A percentile compares a stretch with the other conserved stretches of the same genome.
Conservation (phyloP, 1,140 invertebrate genomes). For the Drosophila mayri region DNA sequence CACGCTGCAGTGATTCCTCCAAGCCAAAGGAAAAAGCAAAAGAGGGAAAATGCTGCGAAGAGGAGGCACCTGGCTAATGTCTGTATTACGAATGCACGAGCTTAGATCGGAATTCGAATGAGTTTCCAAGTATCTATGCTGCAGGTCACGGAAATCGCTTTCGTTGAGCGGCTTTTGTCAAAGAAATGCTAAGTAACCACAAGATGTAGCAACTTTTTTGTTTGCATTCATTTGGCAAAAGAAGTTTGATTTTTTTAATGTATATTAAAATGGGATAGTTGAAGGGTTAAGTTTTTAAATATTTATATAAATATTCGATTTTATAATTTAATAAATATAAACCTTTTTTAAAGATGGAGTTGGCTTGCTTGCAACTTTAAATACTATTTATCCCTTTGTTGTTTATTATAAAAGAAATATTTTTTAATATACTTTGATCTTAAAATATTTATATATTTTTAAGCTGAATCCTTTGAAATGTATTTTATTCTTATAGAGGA, state of each 20-base stretch:
- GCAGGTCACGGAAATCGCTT: slow-evolving; percentile 4
- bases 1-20: slow-evolving; percentile 27
- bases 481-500: neutral
- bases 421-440: neutral
- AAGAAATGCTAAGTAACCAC: slow-evolving; percentile 17
- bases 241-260: neutral
- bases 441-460: neutral
- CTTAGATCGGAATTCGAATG: slow-evolving; percentile 38
- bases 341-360: too few species aligned
- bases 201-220: neutral
- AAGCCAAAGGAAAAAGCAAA: neutral
- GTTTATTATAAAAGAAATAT: neutral
- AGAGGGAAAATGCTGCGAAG: neutral
- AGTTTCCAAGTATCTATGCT: slow-evolving; percentile 21
- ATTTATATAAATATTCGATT: too few species aligned
- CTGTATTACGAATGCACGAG: slow-evolving; percentile 47
- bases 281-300: neutral
- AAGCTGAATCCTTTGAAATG: neutral
- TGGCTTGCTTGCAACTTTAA: too few species aligned
- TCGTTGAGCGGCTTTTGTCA: slow-evolving; percentile 17
- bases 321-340: too few species aligned
- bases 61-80: slow-evolving; percentile 36
- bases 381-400: too few species aligned
- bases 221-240: too few species aligned
- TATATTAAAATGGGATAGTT: too few species aligned